A percentile compares a stretch with the other conserved stretches of the same genome.
Evolutionary conservation across 2,888 invertebrate species (phyloP).

Genomic region (Aethes cnicana): DNA sequence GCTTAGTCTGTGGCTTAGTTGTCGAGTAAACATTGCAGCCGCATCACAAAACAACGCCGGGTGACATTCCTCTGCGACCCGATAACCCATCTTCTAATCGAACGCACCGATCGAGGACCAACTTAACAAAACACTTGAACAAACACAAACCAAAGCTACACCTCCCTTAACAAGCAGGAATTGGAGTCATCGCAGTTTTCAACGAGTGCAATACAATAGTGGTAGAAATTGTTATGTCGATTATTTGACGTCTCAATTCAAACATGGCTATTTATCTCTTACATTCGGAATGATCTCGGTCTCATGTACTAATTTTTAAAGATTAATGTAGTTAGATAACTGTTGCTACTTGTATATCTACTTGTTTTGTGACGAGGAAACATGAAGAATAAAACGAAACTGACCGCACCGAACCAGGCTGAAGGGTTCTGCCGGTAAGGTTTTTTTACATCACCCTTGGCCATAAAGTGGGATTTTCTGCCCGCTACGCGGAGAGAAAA

Average conservation of each 20-base stretch:
- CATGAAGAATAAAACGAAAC: no score
- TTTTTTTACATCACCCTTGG: no score
- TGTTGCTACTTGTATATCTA: constrained; percentile 5
- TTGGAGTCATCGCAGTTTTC: background rate
- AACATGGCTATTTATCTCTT: constrained; percentile 56
- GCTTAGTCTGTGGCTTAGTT: no score
- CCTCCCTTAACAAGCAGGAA: background rate
- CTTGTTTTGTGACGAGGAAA: no score
- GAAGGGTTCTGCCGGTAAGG: no score
- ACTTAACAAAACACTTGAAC: constrained; percentile 9
- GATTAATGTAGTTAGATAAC: constrained; percentile 30
- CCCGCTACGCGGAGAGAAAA: no score
- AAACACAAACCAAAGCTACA: background rate
- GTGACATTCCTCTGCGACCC: constrained; percentile 59
- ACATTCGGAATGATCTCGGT: constrained; percentile 46
- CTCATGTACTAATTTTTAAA: constrained; percentile 41
- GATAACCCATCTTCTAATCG: constrained; percentile 73
- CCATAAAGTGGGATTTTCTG: no score
- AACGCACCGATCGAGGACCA: constrained; percentile 55
- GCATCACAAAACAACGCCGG: constrained; percentile 44
- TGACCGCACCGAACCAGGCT: no score
- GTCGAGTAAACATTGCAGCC: constrained; percentile 2
- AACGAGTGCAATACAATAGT: background rate
- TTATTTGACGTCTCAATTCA: constrained; percentile 69
- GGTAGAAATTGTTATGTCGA: constrained; percentile 28